Base-by-base conservation (phyloP, 2,113 vertebrate species). In the Galeopterus variegatus region DNA sequence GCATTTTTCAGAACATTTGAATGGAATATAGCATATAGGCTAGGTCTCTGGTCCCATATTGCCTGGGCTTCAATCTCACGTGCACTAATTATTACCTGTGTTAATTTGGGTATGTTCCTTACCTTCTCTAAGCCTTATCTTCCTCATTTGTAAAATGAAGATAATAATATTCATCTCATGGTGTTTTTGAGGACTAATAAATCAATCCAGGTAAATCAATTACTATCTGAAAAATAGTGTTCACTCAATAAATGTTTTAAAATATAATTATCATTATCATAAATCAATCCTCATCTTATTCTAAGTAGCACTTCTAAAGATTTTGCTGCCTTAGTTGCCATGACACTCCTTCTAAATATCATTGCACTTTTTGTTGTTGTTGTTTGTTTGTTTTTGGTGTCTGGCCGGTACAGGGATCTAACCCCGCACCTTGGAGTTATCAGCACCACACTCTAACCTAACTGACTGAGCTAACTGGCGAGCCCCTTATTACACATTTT, bases 151-250 rank as follows among this genome's bases (percentile, higher is more conserved):
- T 81, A 67, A 62, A 82, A 91, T 62, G 64, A 95, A 93, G 31
- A 82, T 64, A 93, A 88, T 21, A 93, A 31, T 50, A 79, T 54
- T 85, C 52, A 88, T 17, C 24, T 90, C 41, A 69, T 50, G 36
- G 62, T 80, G 18, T 60, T 94, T 89, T 28, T 91, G 19, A 88
- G 95, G 8, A 92, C 18, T 90, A 86, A 21, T 62, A 19, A 91
- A 86, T 90, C 67, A 94, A 58, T 69, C 56, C 60, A 97, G 18
- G n/a, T 18, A 80, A 84, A 81, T 21, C 50, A n/a, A 79, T 94
- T 85, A 81, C n/a, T 81, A 92, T 31, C n/a, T 60, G 26, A 45
- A 23, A 93, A 95, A 92, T 0, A 72, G 21, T 36, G 81, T 85
- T 91, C 31, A 79, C 77, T 92, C 67, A 70, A 54, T 67, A 92